Conservation (phyloP, 2,113 vertebrate genomes). For the Urocolius indicus region DNA sequence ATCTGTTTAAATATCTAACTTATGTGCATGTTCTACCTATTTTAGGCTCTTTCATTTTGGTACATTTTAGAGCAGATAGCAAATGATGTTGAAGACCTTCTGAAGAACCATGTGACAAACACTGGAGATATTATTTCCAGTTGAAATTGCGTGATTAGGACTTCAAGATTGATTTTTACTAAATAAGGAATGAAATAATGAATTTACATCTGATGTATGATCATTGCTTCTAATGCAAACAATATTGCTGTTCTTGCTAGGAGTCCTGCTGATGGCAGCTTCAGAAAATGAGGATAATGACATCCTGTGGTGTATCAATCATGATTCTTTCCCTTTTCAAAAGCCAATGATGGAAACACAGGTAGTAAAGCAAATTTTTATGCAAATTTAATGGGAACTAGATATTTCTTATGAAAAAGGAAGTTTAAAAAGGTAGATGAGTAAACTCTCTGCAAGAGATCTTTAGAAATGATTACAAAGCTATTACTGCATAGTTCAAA, state of each 20-base stretch:
- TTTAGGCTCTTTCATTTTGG: not conserved
- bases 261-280: constrained; percentile 91
- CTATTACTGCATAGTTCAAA: not conserved
- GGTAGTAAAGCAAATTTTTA: constrained; percentile 67
- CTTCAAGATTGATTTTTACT: not conserved
- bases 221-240: not conserved
- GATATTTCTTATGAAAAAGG: not conserved
- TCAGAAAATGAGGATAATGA: constrained; percentile 97
- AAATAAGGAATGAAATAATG: not conserved
- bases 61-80: not conserved
- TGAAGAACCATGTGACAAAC: not conserved
- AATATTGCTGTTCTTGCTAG: constrained; percentile 59
- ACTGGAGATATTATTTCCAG: not conserved
- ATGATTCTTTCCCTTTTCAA: constrained; percentile 97
- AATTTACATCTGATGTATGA: not conserved
- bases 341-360: constrained; percentile 98
- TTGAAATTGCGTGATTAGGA: not conserved
- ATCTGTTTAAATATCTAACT: not conserved
- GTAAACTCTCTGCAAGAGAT: not conserved
- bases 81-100: not conserved
- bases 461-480: not conserved
- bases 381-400: not conserved
- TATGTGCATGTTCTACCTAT: not conserved
- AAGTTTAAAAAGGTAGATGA: too few relatives aligned
- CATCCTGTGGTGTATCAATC: constrained; percentile 95